phyloP scores from a whole-genome alignment of 2,113 vertebrate genomes.

The Galemys pyrenaicus region DNA sequence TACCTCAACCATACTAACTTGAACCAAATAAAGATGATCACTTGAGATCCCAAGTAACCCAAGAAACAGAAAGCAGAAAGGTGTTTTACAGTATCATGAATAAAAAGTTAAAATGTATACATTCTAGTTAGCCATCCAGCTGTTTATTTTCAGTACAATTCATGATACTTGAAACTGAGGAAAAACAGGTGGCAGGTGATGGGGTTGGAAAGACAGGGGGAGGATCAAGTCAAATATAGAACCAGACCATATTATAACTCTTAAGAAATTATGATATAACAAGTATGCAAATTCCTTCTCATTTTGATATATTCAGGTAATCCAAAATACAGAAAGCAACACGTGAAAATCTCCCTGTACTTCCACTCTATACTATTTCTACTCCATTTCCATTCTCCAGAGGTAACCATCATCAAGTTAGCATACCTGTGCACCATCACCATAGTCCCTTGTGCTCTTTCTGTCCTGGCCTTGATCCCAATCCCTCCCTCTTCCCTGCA shows the following conservation, averaged over 20 bases:
- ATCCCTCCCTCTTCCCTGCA: too few species aligned
- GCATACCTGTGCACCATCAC: too few species aligned
- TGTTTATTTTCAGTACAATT: background rate
- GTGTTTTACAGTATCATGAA: background rate
- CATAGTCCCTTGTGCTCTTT: too few species aligned
- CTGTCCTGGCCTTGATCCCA: too few species aligned
- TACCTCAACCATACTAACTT: slow-evolving; percentile 4
- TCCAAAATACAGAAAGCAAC: background rate
- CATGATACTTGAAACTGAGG: background rate
- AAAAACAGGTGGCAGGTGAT: background rate
- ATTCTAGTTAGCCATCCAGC: background rate
- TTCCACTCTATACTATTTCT: background rate
- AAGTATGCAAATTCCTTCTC: background rate
- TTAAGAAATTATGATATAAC: background rate
- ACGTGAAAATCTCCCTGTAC: background rate
- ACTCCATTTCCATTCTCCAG: background rate
- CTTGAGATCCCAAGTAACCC: background rate
- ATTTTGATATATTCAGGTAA: background rate
- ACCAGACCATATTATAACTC: background rate
- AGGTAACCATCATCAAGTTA: background rate
- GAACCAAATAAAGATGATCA: slow-evolving; percentile 22
- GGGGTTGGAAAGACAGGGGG: background rate
- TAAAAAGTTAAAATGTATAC: background rate
- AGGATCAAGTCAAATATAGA: background rate
- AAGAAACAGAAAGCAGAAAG: background rate